Percentiles rank a stretch among this genome's conserved stretches.
Evolutionary conservation across 2,113 vertebrate species (phyloP).

Genomic region (Corvus cornix): DNA sequence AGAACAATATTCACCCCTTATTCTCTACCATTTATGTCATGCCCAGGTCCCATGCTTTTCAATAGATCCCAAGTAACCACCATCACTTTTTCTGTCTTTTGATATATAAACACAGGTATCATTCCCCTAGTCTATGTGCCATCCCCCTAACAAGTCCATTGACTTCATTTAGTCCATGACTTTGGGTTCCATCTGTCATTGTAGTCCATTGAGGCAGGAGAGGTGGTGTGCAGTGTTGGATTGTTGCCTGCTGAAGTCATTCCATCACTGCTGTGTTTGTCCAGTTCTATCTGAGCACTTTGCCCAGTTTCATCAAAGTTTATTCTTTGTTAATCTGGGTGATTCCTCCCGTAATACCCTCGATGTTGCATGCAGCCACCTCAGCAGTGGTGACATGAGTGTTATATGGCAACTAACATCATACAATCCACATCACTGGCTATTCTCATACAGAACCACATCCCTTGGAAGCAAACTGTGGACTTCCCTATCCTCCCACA

Average conservation of each 20-base stretch:
- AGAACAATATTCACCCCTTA: background rate
- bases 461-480: background rate
- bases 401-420: background rate
- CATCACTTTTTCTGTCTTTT: background rate
- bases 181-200: background rate
- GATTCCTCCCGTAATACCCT: background rate
- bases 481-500: background rate
- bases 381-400: background rate
- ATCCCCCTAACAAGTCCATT: background rate
- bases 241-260: background rate
- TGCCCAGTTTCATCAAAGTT: background rate
- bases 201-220: background rate
- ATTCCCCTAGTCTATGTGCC: background rate
- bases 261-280: background rate
- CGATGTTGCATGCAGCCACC: background rate
- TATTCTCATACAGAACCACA: background rate
- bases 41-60: background rate
- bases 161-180: background rate
- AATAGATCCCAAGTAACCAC: background rate
- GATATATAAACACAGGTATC: background rate
- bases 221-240: background rate
- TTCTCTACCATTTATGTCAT: background rate
- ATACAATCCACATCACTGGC: background rate
- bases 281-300: background rate
- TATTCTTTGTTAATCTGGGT: background rate